These are phyloP conservation scores for Leptothorax acervorum DNA, from an alignment of 2,888 invertebrate genomes.

Conservation along the genomic window DNA sequence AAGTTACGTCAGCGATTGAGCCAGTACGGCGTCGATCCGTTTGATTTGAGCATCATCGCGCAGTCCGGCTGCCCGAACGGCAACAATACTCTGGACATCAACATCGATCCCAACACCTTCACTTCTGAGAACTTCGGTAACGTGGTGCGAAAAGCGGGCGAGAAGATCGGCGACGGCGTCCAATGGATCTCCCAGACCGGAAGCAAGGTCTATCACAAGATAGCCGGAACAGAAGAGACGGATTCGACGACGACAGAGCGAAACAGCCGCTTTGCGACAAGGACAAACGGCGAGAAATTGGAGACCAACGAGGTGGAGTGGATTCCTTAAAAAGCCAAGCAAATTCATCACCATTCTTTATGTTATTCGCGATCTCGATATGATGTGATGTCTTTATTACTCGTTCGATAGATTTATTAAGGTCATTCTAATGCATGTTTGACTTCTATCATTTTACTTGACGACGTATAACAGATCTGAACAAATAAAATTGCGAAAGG, in stretches of 20 bases:
- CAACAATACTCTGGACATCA: slow-evolving; percentile 88
- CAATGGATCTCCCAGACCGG: slow-evolving; percentile 91
- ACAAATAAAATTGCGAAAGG: background rate
- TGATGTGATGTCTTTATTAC: background rate
- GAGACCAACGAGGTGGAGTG: slow-evolving; percentile 84
- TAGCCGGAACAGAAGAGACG: slow-evolving; percentile 83
- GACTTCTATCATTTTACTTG: background rate
- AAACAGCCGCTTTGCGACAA: slow-evolving; percentile 36
- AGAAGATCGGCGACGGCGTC: slow-evolving; percentile 90
- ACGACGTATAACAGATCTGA: background rate
- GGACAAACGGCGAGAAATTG: slow-evolving; percentile 68
- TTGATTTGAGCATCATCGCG: slow-evolving; percentile 91
- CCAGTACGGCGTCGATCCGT: slow-evolving; percentile 91
- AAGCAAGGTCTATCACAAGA: slow-evolving; percentile 90
- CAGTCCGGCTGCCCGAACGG: slow-evolving; percentile 90
- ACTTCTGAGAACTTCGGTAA: slow-evolving; percentile 91
- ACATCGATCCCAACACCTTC: slow-evolving; percentile 92
- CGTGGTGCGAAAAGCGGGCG: slow-evolving; percentile 91
- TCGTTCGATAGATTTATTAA: background rate
- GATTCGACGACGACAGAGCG: slow-evolving; percentile 39
- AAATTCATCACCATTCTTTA: background rate
- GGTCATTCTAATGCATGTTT: background rate
- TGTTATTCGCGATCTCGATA: background rate
- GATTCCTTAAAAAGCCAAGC: slow-evolving; percentile 79
- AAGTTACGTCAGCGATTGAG: slow-evolving; percentile 90